Evolutionary conservation across 2,797 vertebrate genomes (phyloP).

Genomic region (Pangasius djambal): DNA sequence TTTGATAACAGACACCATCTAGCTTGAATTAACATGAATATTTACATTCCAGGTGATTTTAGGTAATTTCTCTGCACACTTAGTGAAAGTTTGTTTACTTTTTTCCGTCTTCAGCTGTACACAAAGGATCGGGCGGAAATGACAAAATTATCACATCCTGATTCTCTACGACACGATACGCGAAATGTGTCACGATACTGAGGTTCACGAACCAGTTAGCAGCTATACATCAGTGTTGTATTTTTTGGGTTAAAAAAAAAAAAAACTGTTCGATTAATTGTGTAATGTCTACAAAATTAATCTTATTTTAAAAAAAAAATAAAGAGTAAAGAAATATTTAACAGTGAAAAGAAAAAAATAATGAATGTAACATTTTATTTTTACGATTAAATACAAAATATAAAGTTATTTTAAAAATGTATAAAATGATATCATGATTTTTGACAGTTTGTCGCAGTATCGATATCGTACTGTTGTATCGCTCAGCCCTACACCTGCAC

Average conservation of each 20-base stretch:
- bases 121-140: background rate
- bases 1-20: background rate
- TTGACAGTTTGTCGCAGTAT: background rate
- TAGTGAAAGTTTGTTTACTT: background rate
- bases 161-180: background rate
- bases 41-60: background rate
- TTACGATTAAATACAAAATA: background rate
- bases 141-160: background rate
- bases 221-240: background rate
- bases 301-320: too few relatives aligned
- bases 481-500: background rate
- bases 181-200: background rate
- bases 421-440: background rate
- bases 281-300: background rate
- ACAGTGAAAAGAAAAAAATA: background rate
- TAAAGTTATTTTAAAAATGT: background rate
- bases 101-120: background rate
- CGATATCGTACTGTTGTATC: background rate
- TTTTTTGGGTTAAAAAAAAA: background rate
- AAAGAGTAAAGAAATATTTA: background rate
- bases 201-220: background rate
- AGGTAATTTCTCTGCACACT: background rate
- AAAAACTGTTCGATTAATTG: background rate
- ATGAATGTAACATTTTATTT: too few relatives aligned
- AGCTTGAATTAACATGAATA: background rate